Evolutionary conservation across 2,113 vertebrate genomes (phyloP), one percentile per base, ranked within the genome.

Genomic region (Setophaga petechia): DNA sequence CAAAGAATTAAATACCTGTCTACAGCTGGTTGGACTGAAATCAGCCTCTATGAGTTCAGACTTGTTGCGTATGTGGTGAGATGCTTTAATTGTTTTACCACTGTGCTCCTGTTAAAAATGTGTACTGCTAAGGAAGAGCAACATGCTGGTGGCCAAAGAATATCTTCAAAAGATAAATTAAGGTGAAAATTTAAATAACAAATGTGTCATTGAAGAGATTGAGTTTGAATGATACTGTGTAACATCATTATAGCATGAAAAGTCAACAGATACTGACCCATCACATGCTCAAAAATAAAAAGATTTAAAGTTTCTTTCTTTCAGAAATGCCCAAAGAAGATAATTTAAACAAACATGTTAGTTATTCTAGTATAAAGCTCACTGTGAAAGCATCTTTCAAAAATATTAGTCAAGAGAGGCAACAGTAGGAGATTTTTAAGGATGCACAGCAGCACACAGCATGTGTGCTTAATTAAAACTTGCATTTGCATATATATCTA

Each of bases 401-500:
- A 94, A 87, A 23, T 88, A 72, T 65, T 90, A 93, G 65, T 92
- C 55, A 75, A 54, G 52, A 68, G 47, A 54, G 37, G 14, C 79
- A 93, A 87, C 94, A 61, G 85, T 49, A 86, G 79, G 92, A 77
- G 72, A 87, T 86, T 84, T 93, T 77, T 95, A 65, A 75, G 61
- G 57, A 61, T 91, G 47, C 73, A 63, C 44, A 86, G 61, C 65
- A 90, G 51, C 51, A 77, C 79, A 66, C 94, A 95, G 85, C 74
- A 43, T 93, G 77, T 13, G 28, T 46, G 15, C 76, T 74, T 91
- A 87, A 93, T 95, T 91, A 83, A 93, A 83, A 62, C 39, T 77
- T 68, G 12, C 5, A 88, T 95, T 95, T 93, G 89, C 89, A 92
- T 97, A 84, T 92, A 75, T 93, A 23, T 89, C 95, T 96, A 59